Conservation (phyloP, 2,113 vertebrate species). For the Theristicus caerulescens region DNA sequence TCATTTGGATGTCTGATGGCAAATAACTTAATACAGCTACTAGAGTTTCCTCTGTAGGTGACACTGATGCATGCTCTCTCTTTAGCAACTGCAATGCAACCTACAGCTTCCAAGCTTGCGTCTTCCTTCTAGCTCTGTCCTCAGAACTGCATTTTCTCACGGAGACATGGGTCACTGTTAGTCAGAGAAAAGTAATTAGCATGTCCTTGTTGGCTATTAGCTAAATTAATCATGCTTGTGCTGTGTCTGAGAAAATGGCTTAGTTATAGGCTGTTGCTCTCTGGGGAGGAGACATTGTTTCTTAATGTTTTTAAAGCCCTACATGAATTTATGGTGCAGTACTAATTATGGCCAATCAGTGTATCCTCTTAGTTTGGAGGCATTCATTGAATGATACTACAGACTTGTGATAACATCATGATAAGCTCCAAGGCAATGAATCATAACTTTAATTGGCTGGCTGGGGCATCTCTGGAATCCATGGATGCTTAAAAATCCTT, state of each 20-base stretch:
- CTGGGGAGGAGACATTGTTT: neutral
- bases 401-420: neutral
- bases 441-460: neutral
- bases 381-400: neutral
- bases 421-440: slow-evolving; percentile 14
- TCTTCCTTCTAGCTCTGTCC: neutral
- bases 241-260: slow-evolving; percentile 2
- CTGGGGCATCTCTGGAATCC: neutral
- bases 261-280: slow-evolving; percentile 20
- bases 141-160: neutral
- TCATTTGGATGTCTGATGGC: neutral
- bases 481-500: slow-evolving; percentile 24
- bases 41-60: neutral
- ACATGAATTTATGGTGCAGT: slow-evolving; percentile 17
- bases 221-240: slow-evolving; percentile 42
- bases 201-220: slow-evolving; percentile 20
- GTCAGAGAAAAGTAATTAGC: slow-evolving; percentile 31
- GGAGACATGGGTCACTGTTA: neutral
- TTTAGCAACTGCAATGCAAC: neutral
- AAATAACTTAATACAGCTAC: neutral
- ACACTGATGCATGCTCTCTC: neutral
- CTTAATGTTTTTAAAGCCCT: slow-evolving; percentile 45
- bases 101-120: neutral
- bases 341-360: slow-evolving; percentile 39
- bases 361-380: neutral